A percentile compares a stretch with the other conserved stretches of the same genome.
Evolutionary conservation across 2,797 vertebrate species (phyloP).

Genomic region (Tinamus major): DNA sequence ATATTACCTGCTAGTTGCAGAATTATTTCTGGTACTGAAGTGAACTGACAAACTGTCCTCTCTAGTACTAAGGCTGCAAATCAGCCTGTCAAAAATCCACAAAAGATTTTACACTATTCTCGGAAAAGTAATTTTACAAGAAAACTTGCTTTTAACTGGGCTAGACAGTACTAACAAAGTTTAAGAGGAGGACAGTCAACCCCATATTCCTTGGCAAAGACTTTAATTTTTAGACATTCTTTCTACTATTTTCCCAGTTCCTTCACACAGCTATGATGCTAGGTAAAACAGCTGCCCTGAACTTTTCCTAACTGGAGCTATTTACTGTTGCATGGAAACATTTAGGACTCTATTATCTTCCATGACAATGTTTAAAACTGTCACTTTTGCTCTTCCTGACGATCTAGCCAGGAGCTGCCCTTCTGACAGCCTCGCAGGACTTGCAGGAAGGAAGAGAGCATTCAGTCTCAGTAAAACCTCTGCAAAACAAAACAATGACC

Average conservation of each 20-base stretch:
- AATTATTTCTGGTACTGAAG: neutral
- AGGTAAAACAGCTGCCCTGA: neutral
- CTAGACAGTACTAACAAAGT: too few relatives aligned
- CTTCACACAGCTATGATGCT: neutral
- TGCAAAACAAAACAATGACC: neutral
- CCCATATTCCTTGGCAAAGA: too few relatives aligned
- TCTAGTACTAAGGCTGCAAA: neutral
- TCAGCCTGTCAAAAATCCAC: neutral
- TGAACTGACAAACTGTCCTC: accelerated
- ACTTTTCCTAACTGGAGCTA: neutral
- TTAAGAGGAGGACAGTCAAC: neutral
- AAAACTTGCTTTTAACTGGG: neutral
- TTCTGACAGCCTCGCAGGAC: neutral
- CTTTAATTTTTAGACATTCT: neutral
- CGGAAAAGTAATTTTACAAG: neutral
- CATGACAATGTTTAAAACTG: neutral
- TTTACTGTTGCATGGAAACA: neutral
- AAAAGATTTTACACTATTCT: neutral
- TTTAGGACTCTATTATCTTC: neutral
- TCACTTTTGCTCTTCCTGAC: neutral
- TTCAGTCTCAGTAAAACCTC: neutral
- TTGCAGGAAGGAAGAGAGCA: neutral
- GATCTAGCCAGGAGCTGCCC: neutral
- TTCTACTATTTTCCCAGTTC: neutral
- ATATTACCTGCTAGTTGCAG: neutral